Percentiles rank a stretch among this genome's conserved stretches.
Evolutionary conservation across 2,797 vertebrate genomes (phyloP).

Genomic region (Hoplostethus atlanticus): DNA sequence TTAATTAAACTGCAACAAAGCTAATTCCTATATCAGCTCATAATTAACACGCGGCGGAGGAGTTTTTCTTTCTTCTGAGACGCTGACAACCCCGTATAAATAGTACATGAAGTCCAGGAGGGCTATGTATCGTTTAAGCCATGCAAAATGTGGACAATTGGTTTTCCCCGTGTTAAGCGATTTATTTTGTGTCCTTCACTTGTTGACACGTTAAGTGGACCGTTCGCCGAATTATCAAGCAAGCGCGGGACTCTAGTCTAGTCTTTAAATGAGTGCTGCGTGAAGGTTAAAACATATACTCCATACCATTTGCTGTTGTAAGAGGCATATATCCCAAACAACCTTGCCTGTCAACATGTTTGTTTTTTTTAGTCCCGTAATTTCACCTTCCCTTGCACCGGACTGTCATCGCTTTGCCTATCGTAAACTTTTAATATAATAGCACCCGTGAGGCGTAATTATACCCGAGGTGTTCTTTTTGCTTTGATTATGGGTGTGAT

Average conservation of each 20-base stretch:
- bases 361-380: conserved; percentile 20
- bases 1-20: conserved; percentile 47
- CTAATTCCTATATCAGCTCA: conserved; percentile 25
- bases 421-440: conserved; percentile 44
- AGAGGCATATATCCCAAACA: conserved; percentile 38
- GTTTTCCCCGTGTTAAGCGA: conserved; percentile 14
- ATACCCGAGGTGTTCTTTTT: conserved; percentile 36
- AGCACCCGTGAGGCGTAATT: conserved; percentile 41
- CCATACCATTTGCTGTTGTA: neutral
- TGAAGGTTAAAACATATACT: conserved; percentile 59
- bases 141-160: neutral
- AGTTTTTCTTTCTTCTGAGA: neutral
- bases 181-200: conserved; percentile 51
- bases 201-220: conserved; percentile 29
- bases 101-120: neutral
- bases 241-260: conserved; percentile 26
- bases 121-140: neutral
- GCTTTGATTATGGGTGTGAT: conserved; percentile 40
- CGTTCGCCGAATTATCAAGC: conserved; percentile 32
- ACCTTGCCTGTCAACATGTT: conserved; percentile 33
- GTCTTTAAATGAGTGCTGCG: conserved; percentile 20
- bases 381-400: conserved; percentile 31
- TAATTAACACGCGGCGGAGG: conserved; percentile 11
- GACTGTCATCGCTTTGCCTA: conserved; percentile 32
- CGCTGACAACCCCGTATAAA: neutral